These are phyloP conservation scores for Muntiacus muntjak DNA, from an alignment of 2,113 vertebrate genomes.

Conservation along the genomic window DNA sequence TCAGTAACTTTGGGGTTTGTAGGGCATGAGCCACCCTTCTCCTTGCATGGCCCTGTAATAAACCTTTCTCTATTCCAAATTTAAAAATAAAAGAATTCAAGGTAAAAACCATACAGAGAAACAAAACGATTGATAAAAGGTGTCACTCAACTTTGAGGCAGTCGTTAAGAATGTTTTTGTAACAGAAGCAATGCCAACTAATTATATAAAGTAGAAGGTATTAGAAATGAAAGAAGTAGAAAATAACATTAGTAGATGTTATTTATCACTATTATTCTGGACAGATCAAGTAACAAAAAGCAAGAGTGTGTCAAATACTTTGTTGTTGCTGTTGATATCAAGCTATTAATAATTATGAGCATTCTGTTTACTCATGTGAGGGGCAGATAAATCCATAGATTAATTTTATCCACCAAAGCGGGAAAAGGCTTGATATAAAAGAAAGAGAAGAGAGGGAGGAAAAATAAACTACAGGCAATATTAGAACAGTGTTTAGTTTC, in stretches of 20 bases:
- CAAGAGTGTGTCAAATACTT: neutral
- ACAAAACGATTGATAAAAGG: neutral
- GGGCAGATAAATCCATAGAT: neutral
- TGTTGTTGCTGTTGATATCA: neutral
- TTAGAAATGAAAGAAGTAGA: constrained; percentile 18
- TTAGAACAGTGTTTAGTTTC: neutral
- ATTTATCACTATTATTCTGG: neutral
- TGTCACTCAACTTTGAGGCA: neutral
- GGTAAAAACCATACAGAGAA: neutral
- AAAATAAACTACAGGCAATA: neutral
- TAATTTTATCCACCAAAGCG: neutral
- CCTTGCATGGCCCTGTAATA: neutral
- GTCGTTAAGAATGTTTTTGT: neutral
- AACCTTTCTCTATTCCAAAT: neutral
- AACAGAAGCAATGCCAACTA: neutral
- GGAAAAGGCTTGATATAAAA: neutral
- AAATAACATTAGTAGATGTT: neutral
- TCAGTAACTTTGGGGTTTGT: neutral
- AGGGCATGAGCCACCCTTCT: neutral
- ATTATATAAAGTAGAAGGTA: neutral
- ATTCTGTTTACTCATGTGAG: neutral
- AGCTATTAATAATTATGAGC: neutral
- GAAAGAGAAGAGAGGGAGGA: neutral
- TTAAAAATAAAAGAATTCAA: neutral
- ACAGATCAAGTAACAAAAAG: constrained; percentile 14